phyloP scores from a whole-genome alignment of 1,140 invertebrate species.

The Brachionus sp. region DNA sequence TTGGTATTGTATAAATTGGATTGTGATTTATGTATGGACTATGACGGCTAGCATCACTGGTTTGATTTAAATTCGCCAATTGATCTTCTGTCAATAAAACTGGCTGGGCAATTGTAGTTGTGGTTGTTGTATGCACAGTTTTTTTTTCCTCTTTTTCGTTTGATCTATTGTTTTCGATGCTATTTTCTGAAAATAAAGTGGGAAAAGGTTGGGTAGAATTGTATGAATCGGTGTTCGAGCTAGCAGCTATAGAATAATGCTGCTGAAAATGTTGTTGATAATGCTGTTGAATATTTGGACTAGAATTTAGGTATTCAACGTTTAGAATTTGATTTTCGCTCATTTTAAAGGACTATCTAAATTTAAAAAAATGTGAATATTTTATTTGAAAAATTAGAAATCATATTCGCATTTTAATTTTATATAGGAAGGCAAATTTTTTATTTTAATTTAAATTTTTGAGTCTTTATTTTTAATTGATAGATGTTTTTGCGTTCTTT shows the following conservation, averaged over 20 bases:
- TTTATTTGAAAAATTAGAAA: too few species aligned
- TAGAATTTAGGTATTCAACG: not conserved
- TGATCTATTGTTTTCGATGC: not conserved
- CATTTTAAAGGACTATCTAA: not conserved
- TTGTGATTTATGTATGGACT: not conserved
- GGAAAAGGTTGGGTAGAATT: not conserved
- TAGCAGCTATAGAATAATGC: not conserved
- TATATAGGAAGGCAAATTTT: too few species aligned
- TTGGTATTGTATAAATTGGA: not conserved
- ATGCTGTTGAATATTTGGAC: slow-evolving; percentile 28
- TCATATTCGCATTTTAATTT: too few species aligned
- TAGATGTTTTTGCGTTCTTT: too few species aligned
- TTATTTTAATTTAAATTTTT: too few species aligned
- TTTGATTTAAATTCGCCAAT: not conserved
- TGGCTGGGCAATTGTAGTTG: slow-evolving; percentile 12
- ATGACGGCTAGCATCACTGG: not conserved
- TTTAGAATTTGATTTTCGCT: not conserved
- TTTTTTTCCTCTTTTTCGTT: slow-evolving; percentile 13
- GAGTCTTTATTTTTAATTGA: too few species aligned
- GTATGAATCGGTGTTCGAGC: not conserved
- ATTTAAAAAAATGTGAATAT: not conserved
- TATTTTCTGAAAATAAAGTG: not conserved
- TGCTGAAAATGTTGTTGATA: slow-evolving; percentile 45
- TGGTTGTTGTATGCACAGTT: slow-evolving; percentile 31
- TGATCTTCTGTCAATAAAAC: slow-evolving; percentile 8